These are phyloP conservation scores for Phaetusa simplex DNA, from an alignment of 2,113 vertebrate species.

Conservation along the genomic window DNA sequence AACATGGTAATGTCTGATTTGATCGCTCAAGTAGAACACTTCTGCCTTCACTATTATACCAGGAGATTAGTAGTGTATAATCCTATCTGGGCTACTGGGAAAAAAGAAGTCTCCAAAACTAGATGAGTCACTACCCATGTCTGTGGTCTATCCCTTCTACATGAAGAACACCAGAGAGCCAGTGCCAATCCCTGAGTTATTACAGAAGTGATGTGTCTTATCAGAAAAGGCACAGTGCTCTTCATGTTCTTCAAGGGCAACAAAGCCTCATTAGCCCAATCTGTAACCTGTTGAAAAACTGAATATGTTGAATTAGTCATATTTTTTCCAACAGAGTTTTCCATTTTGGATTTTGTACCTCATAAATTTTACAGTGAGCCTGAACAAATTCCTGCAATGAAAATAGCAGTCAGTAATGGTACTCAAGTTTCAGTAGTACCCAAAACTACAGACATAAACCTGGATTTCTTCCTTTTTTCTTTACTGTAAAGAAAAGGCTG, in stretches of 20 bases:
- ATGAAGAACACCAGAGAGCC: background rate
- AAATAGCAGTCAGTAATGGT: background rate
- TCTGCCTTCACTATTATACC: background rate
- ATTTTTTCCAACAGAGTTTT: background rate
- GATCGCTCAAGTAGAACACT: background rate
- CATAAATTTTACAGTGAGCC: background rate
- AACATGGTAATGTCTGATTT: background rate
- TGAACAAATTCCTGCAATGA: background rate
- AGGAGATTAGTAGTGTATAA: background rate
- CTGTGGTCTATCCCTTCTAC: background rate
- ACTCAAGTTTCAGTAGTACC: background rate
- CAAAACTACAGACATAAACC: background rate
- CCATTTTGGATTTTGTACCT: background rate
- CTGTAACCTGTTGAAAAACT: background rate
- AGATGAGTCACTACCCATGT: background rate
- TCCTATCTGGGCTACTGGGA: background rate
- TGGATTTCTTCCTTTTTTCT: background rate
- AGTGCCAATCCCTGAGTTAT: background rate
- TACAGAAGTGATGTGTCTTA: background rate
- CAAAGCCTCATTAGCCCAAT: background rate
- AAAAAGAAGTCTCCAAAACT: background rate
- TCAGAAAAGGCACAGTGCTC: background rate
- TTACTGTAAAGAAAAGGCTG: background rate
- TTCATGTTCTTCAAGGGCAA: background rate
- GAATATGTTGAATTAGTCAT: background rate